phyloP scores from a whole-genome alignment of 2,797 vertebrate species.

The Cichlasoma orientale region DNA sequence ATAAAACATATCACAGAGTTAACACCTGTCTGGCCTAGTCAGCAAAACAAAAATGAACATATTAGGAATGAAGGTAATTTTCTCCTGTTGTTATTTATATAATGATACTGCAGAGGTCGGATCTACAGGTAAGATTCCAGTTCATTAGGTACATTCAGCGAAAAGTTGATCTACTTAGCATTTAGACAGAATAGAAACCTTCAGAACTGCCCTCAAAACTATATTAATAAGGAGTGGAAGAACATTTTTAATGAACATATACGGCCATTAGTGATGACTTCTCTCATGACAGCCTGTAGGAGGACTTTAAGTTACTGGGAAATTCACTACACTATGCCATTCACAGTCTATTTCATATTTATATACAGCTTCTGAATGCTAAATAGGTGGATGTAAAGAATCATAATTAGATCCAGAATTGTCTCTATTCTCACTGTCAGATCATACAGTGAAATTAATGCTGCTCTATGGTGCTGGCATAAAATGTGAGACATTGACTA shows the following conservation, averaged over 20 bases:
- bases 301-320: not conserved
- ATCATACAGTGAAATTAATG: not conserved
- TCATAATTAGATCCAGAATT: not conserved
- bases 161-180: not conserved
- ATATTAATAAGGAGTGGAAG: not conserved
- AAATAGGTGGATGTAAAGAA: not conserved
- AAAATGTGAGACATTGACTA: not conserved
- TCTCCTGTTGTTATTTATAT: not conserved
- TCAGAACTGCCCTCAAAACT: not conserved
- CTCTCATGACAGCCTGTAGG: not conserved
- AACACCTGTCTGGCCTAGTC: not conserved
- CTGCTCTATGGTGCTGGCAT: not conserved
- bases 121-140: not conserved
- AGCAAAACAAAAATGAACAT: not conserved
- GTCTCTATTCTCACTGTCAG: not conserved
- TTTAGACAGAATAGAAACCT: not conserved
- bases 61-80: not conserved
- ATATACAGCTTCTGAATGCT: not conserved
- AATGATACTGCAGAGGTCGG: not conserved
- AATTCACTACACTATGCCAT: not conserved
- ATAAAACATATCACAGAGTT: no score
- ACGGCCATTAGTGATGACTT: not conserved
- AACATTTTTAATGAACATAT: not conserved
- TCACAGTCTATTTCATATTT: not conserved
- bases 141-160: not conserved